phyloP scores from a whole-genome alignment of 2,888 invertebrate genomes.

The Stegophylla sp. region DNA sequence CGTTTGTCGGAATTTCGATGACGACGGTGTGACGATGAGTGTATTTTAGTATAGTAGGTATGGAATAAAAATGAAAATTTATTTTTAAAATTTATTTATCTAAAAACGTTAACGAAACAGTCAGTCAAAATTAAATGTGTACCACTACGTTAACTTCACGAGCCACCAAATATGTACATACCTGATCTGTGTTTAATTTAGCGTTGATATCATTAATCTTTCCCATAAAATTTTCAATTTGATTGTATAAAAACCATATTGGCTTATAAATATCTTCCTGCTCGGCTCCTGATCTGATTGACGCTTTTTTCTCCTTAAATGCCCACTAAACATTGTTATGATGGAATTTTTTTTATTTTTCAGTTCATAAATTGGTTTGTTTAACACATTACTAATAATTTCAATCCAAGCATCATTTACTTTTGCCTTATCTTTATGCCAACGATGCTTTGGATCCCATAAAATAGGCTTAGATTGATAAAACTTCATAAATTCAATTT shows the following conservation, averaged over 20 bases:
- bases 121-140: too few species aligned
- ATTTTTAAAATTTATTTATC: too few species aligned
- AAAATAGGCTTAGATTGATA: background rate
- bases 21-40: too few species aligned
- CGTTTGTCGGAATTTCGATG: too few species aligned
- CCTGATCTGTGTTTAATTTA: too few species aligned
- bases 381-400: background rate
- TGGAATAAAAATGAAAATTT: too few species aligned
- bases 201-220: too few species aligned
- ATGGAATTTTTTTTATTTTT: conserved; percentile 28
- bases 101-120: too few species aligned
- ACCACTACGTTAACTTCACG: too few species aligned
- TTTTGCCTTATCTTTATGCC: background rate
- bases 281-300: background rate
- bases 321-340: background rate
- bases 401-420: background rate
- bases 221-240: too few species aligned
- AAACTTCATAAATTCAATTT: background rate
- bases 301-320: conserved; percentile 13
- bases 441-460: background rate
- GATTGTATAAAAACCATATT: background rate
- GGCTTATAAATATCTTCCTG: conserved; percentile 10
- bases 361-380: conserved; percentile 3
- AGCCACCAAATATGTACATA: too few species aligned
- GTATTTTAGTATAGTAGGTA: too few species aligned